phyloP scores from a whole-genome alignment of 2,113 vertebrate species.

The Eulemur macaco region DNA sequence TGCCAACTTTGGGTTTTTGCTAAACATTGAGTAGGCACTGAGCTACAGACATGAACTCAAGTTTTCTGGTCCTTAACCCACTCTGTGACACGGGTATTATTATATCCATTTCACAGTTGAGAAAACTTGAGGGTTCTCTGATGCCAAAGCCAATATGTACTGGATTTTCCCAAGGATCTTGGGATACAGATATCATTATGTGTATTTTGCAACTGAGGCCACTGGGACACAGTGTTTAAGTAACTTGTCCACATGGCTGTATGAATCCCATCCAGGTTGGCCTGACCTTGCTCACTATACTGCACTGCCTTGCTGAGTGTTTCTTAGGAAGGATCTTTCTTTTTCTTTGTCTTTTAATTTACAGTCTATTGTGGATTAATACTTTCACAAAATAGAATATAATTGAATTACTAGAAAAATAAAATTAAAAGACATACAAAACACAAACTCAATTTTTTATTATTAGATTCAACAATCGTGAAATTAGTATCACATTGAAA shows the following conservation, averaged over 20 bases:
- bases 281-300: accelerated
- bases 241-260: neutral
- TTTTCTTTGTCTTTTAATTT: neutral
- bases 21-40: neutral
- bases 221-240: neutral
- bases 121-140: neutral
- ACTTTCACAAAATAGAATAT: neutral
- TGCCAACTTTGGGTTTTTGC: neutral
- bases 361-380: neutral
- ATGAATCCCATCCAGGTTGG: accelerated
- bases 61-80: neutral
- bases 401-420: neutral
- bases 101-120: neutral
- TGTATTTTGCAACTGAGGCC: neutral
- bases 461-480: neutral
- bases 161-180: neutral
- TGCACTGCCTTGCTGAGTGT: neutral
- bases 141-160: neutral
- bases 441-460: neutral
- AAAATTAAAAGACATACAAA: neutral
- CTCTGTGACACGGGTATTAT: neutral
- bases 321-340: neutral
- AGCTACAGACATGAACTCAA: neutral
- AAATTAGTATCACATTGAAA: neutral
- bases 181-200: neutral